phyloP scores from a whole-genome alignment of 1,140 invertebrate species.

The Trichogramma pretiosum region DNA sequence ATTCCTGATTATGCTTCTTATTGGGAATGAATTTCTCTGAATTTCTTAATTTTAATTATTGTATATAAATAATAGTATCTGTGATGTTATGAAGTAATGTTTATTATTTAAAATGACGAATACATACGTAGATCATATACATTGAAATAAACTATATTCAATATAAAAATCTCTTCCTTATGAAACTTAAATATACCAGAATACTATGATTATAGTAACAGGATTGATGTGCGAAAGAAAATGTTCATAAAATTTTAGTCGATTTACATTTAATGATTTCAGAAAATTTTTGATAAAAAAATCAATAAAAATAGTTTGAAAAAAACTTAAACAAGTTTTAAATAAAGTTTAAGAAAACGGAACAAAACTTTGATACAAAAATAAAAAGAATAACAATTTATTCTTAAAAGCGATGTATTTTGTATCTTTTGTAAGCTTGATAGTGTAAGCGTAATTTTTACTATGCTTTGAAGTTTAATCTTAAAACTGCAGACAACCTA shows the following conservation, averaged over 20 bases:
- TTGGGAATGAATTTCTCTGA: too few species aligned
- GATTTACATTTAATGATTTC: neutral
- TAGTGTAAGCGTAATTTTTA: conserved; percentile 7
- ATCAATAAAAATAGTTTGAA: neutral
- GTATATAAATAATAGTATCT: conserved; percentile 32
- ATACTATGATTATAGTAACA: conserved; percentile 7
- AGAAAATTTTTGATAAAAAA: neutral
- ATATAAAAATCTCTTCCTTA: conserved; percentile 10
- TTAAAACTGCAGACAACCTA: conserved; percentile 2
- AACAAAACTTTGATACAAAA: conserved; percentile 1
- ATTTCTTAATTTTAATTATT: conserved; percentile 15
- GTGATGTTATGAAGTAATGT: conserved; percentile 43
- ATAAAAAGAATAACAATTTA: conserved; percentile 2
- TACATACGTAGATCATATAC: conserved; percentile 11
- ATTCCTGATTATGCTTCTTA: too few species aligned
- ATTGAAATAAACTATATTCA: conserved; percentile 12
- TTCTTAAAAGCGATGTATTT: conserved; percentile 13
- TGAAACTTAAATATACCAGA: conserved; percentile 9
- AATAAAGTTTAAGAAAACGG: too few species aligned
- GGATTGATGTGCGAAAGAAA: too few species aligned
- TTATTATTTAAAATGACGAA: conserved; percentile 35
- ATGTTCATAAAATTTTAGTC: conserved; percentile 2
- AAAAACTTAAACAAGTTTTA: neutral
- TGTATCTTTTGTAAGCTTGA: conserved; percentile 14
- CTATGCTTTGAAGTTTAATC: conserved; percentile 1